Evolutionary conservation across 2,797 vertebrate genomes (phyloP), one percentile per base, ranked within the genome.

Genomic region (Melanotaenia nigrans): DNA sequence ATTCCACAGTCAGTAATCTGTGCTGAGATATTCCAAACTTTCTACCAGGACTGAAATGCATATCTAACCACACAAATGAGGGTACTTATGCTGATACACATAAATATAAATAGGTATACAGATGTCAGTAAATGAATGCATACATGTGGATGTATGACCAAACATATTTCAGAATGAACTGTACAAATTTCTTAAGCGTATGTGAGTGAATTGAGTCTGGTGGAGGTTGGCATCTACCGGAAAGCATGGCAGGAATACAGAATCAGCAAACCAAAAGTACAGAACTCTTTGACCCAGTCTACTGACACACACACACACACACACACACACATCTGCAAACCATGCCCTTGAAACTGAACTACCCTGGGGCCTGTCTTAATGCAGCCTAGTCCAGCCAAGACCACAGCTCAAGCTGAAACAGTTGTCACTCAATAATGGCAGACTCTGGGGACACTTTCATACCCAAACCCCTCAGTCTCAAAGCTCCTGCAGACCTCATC

Each of bases 241-340:
- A 67, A 74, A 83, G 61, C 3, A 22, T 61, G 68, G 78, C 72
- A 92, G 82, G 78, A 89, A 83, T 67, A 75, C 91, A 95, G 93
- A 93, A 92, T 93, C 89, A 91, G 91, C 92, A 40, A 79, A 75
- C 49, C 72, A 92, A 80, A 81, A 88, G 83, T 64, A 78, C 92
- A 95, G 91, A 95, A 90, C 94, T 93, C 93, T 94, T 93, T 94
- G 92, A 87, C 90, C 91, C 90, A 93, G 85, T 92, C 88, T 90
- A 86, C 89, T 94, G 92, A 33, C 94, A 92, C 77, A 93, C 88
- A 92, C 32, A 95, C 93, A 25, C 24, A 95, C 93, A 25, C 24
- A 95, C 32, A 33, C 38, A 73, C 79, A 63, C 91, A 93, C 93
- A 92, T 94, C 94, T 95, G 90, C 87, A 93, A 93, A 89, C 92